Percentiles rank a stretch among this genome's conserved stretches.
Conservation (phyloP, 2,888 invertebrate genomes). For the Drosophila nr. fundita region DNA sequence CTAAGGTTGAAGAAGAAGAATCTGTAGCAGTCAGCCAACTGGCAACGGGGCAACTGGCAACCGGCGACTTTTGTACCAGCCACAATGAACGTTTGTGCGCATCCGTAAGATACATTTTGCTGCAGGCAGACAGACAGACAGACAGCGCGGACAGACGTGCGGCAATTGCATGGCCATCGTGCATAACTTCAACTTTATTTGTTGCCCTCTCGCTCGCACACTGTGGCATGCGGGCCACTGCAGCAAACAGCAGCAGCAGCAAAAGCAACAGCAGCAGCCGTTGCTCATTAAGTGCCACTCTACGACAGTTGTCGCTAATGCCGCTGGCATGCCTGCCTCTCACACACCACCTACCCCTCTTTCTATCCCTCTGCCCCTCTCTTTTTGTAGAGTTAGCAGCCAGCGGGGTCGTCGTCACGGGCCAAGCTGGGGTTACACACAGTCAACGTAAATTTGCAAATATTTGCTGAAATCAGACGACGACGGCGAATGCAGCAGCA, state of each 20-base stretch:
- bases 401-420: constrained; percentile 66
- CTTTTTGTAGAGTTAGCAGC: constrained; percentile 13
- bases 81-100: constrained; percentile 69
- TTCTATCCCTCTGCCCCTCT: background rate
- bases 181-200: constrained; percentile 76
- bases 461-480: constrained; percentile 77
- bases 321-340: constrained; percentile 58
- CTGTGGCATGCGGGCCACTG: constrained; percentile 74
- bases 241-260: constrained; percentile 31
- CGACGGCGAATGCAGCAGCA: constrained; percentile 54
- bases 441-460: constrained; percentile 79
- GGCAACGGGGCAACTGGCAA: constrained; percentile 45
- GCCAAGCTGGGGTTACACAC: constrained; percentile 70
- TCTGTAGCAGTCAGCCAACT: constrained; percentile 71
- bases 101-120: constrained; percentile 71
- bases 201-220: constrained; percentile 54
- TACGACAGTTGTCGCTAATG: constrained; percentile 79
- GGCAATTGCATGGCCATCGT: constrained; percentile 77
- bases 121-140: constrained; percentile 33
- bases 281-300: constrained; percentile 80
- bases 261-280: constrained; percentile 59
- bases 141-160: background rate
- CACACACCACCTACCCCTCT: background rate
- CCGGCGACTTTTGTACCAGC: constrained; percentile 67
- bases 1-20: constrained; percentile 57